phyloP scores from a whole-genome alignment of 2,888 invertebrate species.

The Drosophila austrosaltans region DNA sequence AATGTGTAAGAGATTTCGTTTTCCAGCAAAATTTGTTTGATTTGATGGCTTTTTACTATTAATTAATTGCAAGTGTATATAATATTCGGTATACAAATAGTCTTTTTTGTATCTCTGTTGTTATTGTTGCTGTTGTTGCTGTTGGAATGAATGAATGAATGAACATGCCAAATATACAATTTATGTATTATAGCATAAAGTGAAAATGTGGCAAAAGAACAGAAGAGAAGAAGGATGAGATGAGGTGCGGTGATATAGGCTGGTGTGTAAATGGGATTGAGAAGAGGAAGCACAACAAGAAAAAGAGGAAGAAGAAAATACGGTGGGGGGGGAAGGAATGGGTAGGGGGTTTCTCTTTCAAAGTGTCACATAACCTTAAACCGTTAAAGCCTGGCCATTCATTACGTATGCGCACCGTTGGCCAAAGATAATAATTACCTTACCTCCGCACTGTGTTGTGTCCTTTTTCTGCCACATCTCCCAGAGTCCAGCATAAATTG shows the following conservation, averaged over 20 bases:
- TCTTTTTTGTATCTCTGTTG: background rate
- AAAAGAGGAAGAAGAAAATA: conserved; percentile 14
- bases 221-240: conserved; percentile 11
- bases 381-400: conserved; percentile 59
- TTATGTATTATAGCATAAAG: conserved; percentile 27
- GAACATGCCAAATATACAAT: conserved; percentile 53
- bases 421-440: conserved; percentile 73
- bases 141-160: background rate
- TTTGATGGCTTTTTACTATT: too few species aligned
- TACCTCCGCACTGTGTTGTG: conserved; percentile 37
- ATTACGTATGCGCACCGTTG: conserved; percentile 67
- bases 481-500: conserved; percentile 19
- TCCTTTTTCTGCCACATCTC: conserved; percentile 6
- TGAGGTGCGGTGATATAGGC: too few species aligned
- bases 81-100: background rate
- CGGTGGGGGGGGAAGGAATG: background rate
- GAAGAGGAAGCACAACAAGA: too few species aligned
- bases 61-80: background rate
- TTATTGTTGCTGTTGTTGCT: background rate
- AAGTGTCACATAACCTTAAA: conserved; percentile 59
- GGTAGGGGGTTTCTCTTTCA: background rate
- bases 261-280: too few species aligned
- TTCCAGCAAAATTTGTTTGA: too few species aligned
- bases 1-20: too few species aligned
- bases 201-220: conserved; percentile 25